These are phyloP conservation scores for Lumbricus terrestris DNA, from an alignment of 2,888 invertebrate genomes.

Conservation along the genomic window DNA sequence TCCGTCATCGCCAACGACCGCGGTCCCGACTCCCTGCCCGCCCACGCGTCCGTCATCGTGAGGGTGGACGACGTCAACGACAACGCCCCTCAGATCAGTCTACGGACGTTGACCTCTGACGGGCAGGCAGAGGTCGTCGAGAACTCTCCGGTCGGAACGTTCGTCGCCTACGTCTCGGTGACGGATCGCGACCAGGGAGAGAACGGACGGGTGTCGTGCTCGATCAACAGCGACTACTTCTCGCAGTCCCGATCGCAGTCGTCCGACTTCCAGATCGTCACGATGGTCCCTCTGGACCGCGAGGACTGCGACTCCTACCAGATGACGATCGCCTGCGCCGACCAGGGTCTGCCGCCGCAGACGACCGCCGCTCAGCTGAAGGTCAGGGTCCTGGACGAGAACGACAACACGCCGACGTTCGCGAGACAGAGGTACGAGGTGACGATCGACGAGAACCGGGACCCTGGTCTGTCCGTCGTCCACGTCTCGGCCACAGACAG, in stretches of 20 bases:
- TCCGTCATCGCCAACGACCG: conserved; percentile 39
- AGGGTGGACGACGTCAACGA: conserved; percentile 47
- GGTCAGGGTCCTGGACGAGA: conserved; percentile 79
- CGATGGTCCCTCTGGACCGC: conserved; percentile 60
- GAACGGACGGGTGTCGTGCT: conserved; percentile 72
- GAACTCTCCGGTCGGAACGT: conserved; percentile 73
- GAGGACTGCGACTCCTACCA: conserved; percentile 44
- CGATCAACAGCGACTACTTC: conserved; percentile 37
- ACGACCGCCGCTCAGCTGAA: conserved; percentile 43
- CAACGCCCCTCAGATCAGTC: conserved; percentile 45
- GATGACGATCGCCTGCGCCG: conserved; percentile 62
- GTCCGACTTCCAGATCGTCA: conserved; percentile 50
- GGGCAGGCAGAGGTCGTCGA: conserved; percentile 67
- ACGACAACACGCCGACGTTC: conserved; percentile 92
- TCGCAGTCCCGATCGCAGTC: conserved; percentile 44
- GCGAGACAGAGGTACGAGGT: conserved; percentile 79
- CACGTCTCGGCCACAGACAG: conserved; percentile 81
- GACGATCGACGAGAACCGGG: conserved; percentile 78
- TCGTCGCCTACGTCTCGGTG: conserved; percentile 77
- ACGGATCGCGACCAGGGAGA: conserved; percentile 79
- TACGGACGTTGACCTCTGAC: conserved; percentile 41
- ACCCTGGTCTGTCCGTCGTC: conserved; percentile 67
- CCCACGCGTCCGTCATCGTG: conserved; percentile 43
- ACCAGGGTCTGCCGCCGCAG: conserved; percentile 85
- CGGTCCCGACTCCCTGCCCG: conserved; percentile 41